Evolutionary conservation across 2,113 vertebrate genomes (phyloP), one percentile per base, ranked within the genome.

Genomic region (Cromileptes altivelis): DNA sequence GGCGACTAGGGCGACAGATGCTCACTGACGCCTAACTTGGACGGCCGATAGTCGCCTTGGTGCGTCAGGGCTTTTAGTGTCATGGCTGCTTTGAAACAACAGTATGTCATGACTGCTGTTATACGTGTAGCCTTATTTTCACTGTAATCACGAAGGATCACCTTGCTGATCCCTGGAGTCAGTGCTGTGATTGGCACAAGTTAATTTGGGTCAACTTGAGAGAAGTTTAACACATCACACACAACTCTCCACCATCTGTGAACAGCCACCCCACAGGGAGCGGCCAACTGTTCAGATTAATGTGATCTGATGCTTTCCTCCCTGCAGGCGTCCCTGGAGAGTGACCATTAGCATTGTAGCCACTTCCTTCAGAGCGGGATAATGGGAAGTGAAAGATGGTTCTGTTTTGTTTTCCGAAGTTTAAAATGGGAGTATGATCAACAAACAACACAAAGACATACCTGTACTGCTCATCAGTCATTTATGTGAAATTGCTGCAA

Each of bases 241-340:
- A 71, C 76, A 91, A 61, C 65, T 83, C 62, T 82, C 71, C 74
- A 85, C 75, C 92, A 94, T 93, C 91, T 93, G 92, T 83, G 72
- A 83, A 70, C 73, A 57, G 83, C 67, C 80, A 6, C 75, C 74
- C 78, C 81, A 71, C 73, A 15, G 84, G 81, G 87, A 89, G 81
- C 56, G 33, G 77, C 89, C 90, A 92, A 88, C 87, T 88, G 92
- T 86, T 92, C 82, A 55, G 50, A 85, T 88, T 69, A 86, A 90
- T 80, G 74, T 72, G 85, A 89, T 85, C 75, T 89, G 82, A 92
- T 88, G 86, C 71, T 60, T 87, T 65, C 45, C 47, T 82, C 73
- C 47, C 60, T 47, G 69, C 61, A 50, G 49, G 81, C 47, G 37
- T 88, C 83, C 83, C 80, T 6, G 4, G 81, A 88, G 84, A 85